Conservation (phyloP, 2,113 vertebrate genomes). For the Microtus ochrogaster region DNA sequence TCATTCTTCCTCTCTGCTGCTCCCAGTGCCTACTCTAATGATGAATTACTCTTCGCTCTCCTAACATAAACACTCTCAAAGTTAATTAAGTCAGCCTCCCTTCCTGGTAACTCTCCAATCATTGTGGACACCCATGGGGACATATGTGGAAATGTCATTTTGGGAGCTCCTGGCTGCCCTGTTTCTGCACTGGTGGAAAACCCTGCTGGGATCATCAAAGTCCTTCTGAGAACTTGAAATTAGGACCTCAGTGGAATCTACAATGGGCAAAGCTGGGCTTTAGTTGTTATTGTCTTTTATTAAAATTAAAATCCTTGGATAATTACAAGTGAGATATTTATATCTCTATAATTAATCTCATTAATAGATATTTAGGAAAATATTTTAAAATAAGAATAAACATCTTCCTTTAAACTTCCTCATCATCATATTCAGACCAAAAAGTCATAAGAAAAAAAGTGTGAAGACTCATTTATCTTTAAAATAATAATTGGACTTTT, state of each 20-base stretch:
- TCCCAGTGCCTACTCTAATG: slow-evolving; percentile 38
- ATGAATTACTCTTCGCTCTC: slow-evolving; percentile 67
- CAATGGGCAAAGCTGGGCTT: background rate
- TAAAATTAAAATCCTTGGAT: background rate
- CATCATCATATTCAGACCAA: background rate
- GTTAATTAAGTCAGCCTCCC: slow-evolving; percentile 66
- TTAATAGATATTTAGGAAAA: slow-evolving; percentile 46
- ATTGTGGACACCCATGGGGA: slow-evolving; percentile 53
- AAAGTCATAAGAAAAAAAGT: background rate
- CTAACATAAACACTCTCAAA: slow-evolving; percentile 69
- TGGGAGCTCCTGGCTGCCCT: slow-evolving; percentile 3
- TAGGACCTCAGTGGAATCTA: background rate
- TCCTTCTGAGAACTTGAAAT: slow-evolving; percentile 46
- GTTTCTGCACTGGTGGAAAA: background rate
- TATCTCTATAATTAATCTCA: background rate
- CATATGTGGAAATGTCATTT: slow-evolving; percentile 62
- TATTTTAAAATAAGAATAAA: background rate
- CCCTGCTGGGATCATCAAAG: slow-evolving; percentile 42
- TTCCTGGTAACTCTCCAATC: slow-evolving; percentile 51
- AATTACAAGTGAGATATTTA: background rate
- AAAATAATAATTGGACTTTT: background rate
- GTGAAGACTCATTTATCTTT: background rate
- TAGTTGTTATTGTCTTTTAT: background rate
- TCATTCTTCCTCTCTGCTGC: background rate
- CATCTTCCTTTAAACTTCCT: background rate